phyloP scores from a whole-genome alignment of 2,888 invertebrate genomes.

The Thecophora atra region DNA sequence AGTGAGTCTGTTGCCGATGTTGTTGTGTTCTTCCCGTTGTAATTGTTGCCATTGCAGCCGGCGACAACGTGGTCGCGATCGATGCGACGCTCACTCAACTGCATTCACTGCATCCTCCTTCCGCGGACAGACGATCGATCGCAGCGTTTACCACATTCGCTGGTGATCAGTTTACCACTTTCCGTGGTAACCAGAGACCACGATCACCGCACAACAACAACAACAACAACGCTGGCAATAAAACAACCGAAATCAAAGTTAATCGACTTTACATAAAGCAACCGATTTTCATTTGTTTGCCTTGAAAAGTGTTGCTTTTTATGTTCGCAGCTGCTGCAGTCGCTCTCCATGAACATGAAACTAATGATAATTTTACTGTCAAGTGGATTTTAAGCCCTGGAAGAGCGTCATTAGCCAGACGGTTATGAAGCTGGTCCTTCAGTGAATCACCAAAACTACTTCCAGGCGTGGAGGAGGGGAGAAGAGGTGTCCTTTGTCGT shows the following conservation, averaged over 20 bases:
- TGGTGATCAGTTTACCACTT: constrained; percentile 24
- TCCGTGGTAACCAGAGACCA: neutral
- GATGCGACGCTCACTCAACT: constrained; percentile 25
- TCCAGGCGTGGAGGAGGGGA: no score
- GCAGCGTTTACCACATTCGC: neutral
- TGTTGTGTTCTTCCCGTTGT: constrained; percentile 13
- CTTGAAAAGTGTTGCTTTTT: neutral
- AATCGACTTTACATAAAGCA: neutral
- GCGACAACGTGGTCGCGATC: constrained; percentile 26
- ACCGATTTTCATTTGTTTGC: neutral
- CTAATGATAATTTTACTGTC: neutral
- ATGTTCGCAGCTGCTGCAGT: neutral
- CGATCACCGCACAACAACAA: constrained; percentile 8
- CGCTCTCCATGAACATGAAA: neutral
- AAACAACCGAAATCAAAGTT: neutral
- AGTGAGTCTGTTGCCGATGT: neutral
- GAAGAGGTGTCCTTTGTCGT: no score
- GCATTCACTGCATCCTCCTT: constrained; percentile 20
- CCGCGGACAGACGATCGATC: neutral
- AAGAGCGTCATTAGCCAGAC: no score
- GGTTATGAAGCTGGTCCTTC: no score
- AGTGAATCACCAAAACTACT: no score
- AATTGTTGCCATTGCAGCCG: constrained; percentile 24
- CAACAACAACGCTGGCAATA: neutral
- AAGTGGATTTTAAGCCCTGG: neutral